These are phyloP conservation scores for Eciton burchellii DNA, from an alignment of 1,140 invertebrate genomes.

Conservation along the genomic window DNA sequence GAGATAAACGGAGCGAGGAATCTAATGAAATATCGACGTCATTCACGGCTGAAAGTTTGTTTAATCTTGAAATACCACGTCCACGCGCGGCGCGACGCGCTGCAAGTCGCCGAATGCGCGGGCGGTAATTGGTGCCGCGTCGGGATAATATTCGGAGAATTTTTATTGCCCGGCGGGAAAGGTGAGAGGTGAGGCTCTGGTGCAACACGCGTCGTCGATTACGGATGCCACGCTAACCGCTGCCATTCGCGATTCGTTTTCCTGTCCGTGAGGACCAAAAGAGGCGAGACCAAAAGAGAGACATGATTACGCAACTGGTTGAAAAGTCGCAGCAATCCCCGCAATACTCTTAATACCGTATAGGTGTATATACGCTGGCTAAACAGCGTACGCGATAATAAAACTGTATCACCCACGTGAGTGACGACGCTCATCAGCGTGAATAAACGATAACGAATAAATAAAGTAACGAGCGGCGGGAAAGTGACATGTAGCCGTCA, in stretches of 20 bases:
- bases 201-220: neutral
- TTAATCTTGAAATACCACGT: constrained; percentile 66
- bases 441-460: neutral
- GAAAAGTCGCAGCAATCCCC: constrained; percentile 1
- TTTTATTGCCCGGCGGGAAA: constrained; percentile 16
- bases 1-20: constrained; percentile 66
- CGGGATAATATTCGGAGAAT: constrained; percentile 22
- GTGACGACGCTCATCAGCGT: neutral
- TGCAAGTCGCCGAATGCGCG: constrained; percentile 47
- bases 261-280: neutral
- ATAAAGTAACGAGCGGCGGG: neutral
- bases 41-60: constrained; percentile 65
- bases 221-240: neutral
- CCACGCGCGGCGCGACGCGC: constrained; percentile 35
- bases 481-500: neutral
- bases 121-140: neutral
- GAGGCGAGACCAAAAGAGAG: no score
- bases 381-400: no score
- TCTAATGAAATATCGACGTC: constrained; percentile 73
- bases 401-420: neutral
- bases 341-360: neutral
- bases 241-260: constrained; percentile 8
- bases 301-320: neutral
- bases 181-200: neutral
- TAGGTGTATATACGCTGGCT: neutral